Evolutionary conservation across 2,113 vertebrate genomes (phyloP).

Genomic region (Myiopsitta monachus): DNA sequence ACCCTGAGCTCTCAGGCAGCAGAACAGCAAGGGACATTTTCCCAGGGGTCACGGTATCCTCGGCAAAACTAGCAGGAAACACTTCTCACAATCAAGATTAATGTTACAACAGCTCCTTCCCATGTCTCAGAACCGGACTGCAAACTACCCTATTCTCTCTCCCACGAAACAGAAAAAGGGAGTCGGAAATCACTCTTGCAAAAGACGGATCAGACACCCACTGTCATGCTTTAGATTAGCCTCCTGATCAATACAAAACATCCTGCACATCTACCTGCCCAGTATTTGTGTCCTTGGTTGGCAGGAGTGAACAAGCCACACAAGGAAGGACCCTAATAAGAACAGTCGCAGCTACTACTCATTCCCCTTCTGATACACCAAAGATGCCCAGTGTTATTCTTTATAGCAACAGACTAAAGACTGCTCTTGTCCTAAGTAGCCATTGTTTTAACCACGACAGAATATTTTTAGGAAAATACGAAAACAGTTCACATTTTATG

Average conservation of each 20-base stretch:
- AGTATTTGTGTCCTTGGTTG: accelerated
- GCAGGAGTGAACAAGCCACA: not conserved
- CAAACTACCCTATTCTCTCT: not conserved
- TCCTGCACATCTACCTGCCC: not conserved
- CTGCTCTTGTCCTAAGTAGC: not conserved
- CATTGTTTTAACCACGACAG: not conserved
- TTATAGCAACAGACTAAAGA: not conserved
- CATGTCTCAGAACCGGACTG: not conserved
- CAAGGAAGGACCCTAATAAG: not conserved
- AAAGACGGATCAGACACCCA: not conserved
- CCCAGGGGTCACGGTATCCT: not conserved
- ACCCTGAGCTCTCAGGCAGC: not conserved
- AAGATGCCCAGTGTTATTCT: not conserved
- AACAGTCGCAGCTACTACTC: accelerated
- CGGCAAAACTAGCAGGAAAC: not conserved
- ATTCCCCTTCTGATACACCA: not conserved
- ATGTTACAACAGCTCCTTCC: not conserved
- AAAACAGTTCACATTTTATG: not conserved
- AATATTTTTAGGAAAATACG: not conserved
- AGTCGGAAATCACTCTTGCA: not conserved
- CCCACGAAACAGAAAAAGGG: not conserved
- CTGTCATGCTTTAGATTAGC: accelerated
- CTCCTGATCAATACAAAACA: not conserved
- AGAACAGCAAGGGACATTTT: not conserved
- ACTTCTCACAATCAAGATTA: not conserved